Conservation (phyloP, 1,140 invertebrate genomes). For the Lucilia sericata region DNA sequence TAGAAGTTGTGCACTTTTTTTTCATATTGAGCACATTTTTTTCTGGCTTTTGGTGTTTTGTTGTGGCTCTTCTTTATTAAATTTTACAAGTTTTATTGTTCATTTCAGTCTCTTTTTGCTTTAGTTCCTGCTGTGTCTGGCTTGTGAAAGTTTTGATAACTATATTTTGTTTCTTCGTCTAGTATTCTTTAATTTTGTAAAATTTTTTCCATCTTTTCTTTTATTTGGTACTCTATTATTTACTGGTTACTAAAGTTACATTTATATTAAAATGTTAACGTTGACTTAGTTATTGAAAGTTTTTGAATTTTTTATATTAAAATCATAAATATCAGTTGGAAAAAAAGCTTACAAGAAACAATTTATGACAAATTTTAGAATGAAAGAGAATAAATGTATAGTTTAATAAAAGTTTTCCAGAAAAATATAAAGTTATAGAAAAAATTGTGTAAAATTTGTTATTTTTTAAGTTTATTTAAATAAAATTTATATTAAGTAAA, state of each 20-base stretch:
- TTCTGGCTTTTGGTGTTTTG: background rate
- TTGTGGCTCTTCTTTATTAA: background rate
- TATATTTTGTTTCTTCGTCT: too few species aligned
- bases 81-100: background rate
- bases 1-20: too few species aligned
- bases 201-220: background rate
- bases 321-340: constrained; percentile 31
- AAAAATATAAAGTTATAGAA: too few species aligned
- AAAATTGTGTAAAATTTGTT: too few species aligned
- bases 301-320: constrained; percentile 26
- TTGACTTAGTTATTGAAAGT: constrained; percentile 40
- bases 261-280: constrained; percentile 35
- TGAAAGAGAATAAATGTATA: background rate
- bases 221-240: background rate
- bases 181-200: background rate
- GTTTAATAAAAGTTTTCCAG: too few species aligned
- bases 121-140: background rate
- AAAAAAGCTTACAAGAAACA: background rate
- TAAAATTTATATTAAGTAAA: too few species aligned
- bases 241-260: constrained; percentile 21
- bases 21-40: background rate
- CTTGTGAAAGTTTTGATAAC: background rate
- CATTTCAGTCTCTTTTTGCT: background rate
- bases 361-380: background rate
- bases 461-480: too few species aligned